These are phyloP conservation scores for Napeogenes sylphis DNA, from an alignment of 2,888 invertebrate genomes.

Conservation along the genomic window DNA sequence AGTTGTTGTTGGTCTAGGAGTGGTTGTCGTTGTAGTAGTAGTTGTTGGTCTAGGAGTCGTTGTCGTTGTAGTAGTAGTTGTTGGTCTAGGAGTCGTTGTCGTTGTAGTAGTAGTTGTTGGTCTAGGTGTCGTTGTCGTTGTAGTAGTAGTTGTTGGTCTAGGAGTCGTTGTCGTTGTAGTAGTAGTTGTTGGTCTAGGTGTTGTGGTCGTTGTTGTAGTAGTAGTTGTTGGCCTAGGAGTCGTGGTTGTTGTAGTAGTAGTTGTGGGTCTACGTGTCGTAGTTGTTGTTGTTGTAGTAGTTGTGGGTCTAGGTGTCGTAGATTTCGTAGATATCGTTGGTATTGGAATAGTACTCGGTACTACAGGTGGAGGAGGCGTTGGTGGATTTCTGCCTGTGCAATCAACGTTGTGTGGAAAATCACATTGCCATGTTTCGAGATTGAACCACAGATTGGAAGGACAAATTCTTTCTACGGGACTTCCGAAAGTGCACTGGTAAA, in stretches of 20 bases:
- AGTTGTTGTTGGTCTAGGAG: slow-evolving; percentile 19
- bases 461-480: slow-evolving; percentile 77
- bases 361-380: neutral
- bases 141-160: neutral
- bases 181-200: neutral
- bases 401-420: slow-evolving; percentile 80
- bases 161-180: slow-evolving; percentile 2
- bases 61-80: too few species aligned
- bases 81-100: too few species aligned
- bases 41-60: too few species aligned
- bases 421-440: slow-evolving; percentile 71
- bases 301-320: slow-evolving; percentile 17
- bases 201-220: neutral
- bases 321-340: neutral
- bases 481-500: slow-evolving; percentile 81
- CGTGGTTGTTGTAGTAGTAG: neutral
- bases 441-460: slow-evolving; percentile 76
- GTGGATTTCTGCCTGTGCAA: slow-evolving; percentile 59
- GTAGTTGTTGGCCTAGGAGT: neutral
- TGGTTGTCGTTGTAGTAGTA: slow-evolving; percentile 21
- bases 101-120: too few species aligned
- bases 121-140: too few species aligned
- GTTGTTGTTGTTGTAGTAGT: slow-evolving; percentile 8
- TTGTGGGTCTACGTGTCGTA: neutral
- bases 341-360: neutral